Evolutionary conservation across 2,113 vertebrate species (phyloP), one percentile per base, ranked within the genome.

Genomic region (Gasterosteus nipponicus): DNA sequence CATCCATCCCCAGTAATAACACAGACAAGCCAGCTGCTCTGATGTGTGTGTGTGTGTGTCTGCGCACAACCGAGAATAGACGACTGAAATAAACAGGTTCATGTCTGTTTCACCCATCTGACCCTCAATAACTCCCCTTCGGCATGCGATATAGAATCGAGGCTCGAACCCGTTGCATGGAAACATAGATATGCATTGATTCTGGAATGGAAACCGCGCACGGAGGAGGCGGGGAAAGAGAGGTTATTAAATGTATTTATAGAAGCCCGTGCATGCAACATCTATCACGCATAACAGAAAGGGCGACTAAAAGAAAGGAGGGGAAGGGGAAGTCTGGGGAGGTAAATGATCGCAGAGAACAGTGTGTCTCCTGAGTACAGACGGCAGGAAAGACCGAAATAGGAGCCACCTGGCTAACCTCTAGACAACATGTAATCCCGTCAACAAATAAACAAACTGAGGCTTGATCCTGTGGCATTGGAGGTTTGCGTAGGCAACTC

Each of bases 111-210:
- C 62, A 38, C 65, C 54, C 69, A 69, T 75, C 79, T 63, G 63
- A 78, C 67, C 57, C 38, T 53, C 53, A 74, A 44, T 80, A 78
- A 77, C 60, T 47, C 31, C 78, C 80, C 77, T 60, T 77, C 70
- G 77, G 78, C 80, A 54, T 77, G 71, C 66, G 82, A 76, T 82
- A 90, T 69, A 77, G 81, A 81, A 85, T 61, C 49, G n/a, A 39
- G 41, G 64, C 15, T 80, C 46, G 42, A 39, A 78, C 58, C 75
- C 77, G 75, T 51, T 49, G 74, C 78, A 86, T 85, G 88, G 88
- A 88, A 91, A 87, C 82, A 82, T 56, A 87, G 85, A 90, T 89
- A 87, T 84, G 74, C 77, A 91, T 91, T 83, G 90, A 91, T 92
- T 92, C 69, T 90, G 85, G 87, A 89, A 87, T 77, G 85, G 86